Evolutionary conservation across 2,888 invertebrate species (phyloP), one percentile per base, ranked within the genome.

Genomic region (Apamea epomidion): DNA sequence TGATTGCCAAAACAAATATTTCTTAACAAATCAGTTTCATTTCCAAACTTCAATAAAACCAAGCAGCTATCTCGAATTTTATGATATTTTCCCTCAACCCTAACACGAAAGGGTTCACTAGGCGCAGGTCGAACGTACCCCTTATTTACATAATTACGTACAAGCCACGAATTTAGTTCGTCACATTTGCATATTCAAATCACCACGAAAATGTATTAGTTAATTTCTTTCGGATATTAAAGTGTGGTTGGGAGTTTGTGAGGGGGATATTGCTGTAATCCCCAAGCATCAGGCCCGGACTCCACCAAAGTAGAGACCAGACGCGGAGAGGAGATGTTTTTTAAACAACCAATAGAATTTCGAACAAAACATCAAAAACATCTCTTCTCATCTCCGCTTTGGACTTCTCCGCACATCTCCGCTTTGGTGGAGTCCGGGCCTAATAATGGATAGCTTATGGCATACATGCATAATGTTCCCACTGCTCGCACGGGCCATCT

Each of bases 181-280:
- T 45, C 68, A 65, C 54, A 89, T 88, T 88, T 86, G 75, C 86
- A 88, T 88, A 87, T 88, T 88, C 80, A 83, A 87, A 88, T 89
- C 69, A 64, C 80, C 62, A 77, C 51, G 16, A 83, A 83, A 87
- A 89, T 85, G 76, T 85, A 82, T 76, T 83, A 77, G 80, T 76
- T 75, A 78, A 82, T 83, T 82, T 76, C 72, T 80, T 89, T 89
- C 70, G 42, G 68, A 68, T 75, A 71, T 80, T 81, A 54, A 64
- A 86, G 69, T 69, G 51, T 45, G 64, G 58, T 74, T 18, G 29
- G 48, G 25, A 25, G 25, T 42, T 48, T 58, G 18, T 21, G 25
- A 45, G 18, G 29, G 18, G 45, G 37, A 68, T 78, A 64, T 29
- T 67, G 8, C 14, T 37, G 5, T 62, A 62, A 76, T 54, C 51